Conservation (phyloP, 2,797 vertebrate species). For the Spinus pinus region DNA sequence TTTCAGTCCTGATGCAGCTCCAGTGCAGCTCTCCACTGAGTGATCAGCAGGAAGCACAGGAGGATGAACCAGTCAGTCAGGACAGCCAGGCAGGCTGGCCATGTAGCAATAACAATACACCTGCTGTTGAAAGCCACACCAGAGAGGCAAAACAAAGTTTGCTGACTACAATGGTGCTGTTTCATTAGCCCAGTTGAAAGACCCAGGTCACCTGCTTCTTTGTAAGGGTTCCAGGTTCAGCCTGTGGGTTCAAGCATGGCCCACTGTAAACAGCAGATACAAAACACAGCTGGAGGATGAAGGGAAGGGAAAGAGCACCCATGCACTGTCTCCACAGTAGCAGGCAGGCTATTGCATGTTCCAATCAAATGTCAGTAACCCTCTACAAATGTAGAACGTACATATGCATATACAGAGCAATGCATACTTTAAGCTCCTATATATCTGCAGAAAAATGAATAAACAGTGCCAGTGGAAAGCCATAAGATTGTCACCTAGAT, state of each 20-base stretch:
- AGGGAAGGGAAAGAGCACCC: not conserved
- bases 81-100: not conserved
- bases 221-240: not conserved
- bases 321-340: not conserved
- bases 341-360: not conserved
- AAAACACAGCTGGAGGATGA: not conserved
- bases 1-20: not conserved
- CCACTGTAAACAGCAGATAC: not conserved
- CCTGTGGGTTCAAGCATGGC: not conserved
- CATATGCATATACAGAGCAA: not conserved
- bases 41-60: not conserved
- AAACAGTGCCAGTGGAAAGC: not conserved
- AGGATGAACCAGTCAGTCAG: not conserved
- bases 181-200: not conserved
- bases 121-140: not conserved
- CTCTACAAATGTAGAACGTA: not conserved
- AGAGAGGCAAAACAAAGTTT: not conserved
- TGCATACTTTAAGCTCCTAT: not conserved
- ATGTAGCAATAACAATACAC: accelerated
- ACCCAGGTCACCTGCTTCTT: not conserved
- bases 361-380: not conserved
- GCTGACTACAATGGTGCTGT: not conserved
- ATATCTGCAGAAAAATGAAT: not conserved
- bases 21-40: accelerated
- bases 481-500: not conserved